Evolutionary conservation across 23 tunicate genomes (phyloP).

Genomic region (Trididemnum nubilum): DNA sequence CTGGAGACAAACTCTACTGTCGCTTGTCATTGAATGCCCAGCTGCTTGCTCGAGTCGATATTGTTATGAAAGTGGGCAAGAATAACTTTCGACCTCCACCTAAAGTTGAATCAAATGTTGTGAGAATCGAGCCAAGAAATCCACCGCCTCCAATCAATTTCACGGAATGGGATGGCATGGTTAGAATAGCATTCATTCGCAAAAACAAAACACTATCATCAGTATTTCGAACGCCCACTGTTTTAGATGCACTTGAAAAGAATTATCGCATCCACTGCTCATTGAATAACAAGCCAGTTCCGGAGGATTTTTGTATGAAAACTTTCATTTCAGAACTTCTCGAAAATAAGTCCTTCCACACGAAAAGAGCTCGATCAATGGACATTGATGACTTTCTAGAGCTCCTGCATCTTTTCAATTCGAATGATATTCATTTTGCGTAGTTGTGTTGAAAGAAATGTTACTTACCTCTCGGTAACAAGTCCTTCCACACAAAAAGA

Average conservation of each 20-base stretch:
- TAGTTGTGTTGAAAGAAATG: too few relatives aligned
- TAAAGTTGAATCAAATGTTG: slow-evolving; percentile 98
- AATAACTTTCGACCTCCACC: slow-evolving; percentile 98
- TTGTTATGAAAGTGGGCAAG: slow-evolving; percentile 90
- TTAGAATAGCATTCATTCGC: slow-evolving; percentile 79
- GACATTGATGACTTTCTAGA: slow-evolving; percentile 85
- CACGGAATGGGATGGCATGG: slow-evolving; percentile 95
- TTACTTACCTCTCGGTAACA: slow-evolving; percentile 43
- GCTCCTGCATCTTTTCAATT: slow-evolving; percentile 74
- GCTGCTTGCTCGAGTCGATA: slow-evolving; percentile 87
- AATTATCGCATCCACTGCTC: slow-evolving; percentile 89
- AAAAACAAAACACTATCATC: slow-evolving; percentile 86
- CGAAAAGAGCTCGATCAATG: slow-evolving; percentile 81
- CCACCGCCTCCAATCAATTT: slow-evolving; percentile 97
- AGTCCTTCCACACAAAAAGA: slow-evolving; percentile 50
- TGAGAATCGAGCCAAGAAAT: slow-evolving; percentile 89
- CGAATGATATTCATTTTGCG: slow-evolving; percentile 86
- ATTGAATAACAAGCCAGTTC: slow-evolving; percentile 50
- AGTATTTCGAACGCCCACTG: slow-evolving; percentile 47
- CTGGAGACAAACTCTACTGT: slow-evolving; percentile 92
- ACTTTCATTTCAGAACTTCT: slow-evolving; percentile 32
- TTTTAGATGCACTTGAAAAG: slow-evolving; percentile 74
- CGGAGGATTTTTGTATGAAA: slow-evolving; percentile 69
- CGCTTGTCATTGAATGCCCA: slow-evolving; percentile 87
- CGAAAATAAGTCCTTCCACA: slow-evolving; percentile 36